Percentiles rank a stretch among this genome's conserved stretches.
These are phyloP conservation scores for Emydocephalus ijimae DNA, from an alignment of 2,113 vertebrate species.

Conservation along the genomic window DNA sequence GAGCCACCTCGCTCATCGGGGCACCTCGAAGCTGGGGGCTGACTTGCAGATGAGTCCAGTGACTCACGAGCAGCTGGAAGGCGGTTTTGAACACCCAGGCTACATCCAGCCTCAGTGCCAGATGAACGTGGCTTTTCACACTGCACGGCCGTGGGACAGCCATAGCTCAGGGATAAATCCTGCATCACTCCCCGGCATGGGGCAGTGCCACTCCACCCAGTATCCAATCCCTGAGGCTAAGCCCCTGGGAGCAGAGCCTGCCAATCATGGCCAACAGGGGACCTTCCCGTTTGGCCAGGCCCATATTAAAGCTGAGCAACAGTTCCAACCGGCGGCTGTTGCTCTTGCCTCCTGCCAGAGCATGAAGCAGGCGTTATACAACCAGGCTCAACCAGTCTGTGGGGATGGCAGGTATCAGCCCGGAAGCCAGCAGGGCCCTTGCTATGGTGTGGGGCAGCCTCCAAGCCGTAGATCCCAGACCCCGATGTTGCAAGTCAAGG, in stretches of 20 bases:
- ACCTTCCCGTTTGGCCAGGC: conserved; percentile 57
- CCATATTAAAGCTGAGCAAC: conserved; percentile 89
- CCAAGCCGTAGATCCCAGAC: conserved; percentile 68
- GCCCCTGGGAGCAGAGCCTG: conserved; percentile 10
- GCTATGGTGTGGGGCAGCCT: conserved; percentile 58
- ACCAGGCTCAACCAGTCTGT: conserved; percentile 52
- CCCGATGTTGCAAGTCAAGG: conserved; percentile 85
- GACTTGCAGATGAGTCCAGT: conserved; percentile 51
- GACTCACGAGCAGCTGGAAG: conserved; percentile 61
- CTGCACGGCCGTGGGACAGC: conserved; percentile 45
- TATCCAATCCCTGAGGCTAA: conserved; percentile 64
- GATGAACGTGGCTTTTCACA: conserved; percentile 71
- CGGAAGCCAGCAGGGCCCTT: conserved; percentile 46
- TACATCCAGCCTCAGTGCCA: conserved; percentile 81
- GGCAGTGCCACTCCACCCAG: conserved; percentile 58
- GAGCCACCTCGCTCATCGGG: conserved; percentile 58
- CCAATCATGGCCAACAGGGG: conserved; percentile 46
- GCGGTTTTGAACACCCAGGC: conserved; percentile 71
- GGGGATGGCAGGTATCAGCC: conserved; percentile 69
- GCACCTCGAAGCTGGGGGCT: conserved; percentile 40
- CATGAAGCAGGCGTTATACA: conserved; percentile 59
- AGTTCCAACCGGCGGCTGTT: conserved; percentile 72
- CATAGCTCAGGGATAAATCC: conserved; percentile 36
- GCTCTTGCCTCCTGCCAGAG: conserved; percentile 77
- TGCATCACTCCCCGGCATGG: neutral